Conservation (phyloP, 2,113 vertebrate genomes). For the Theristicus caerulescens region DNA sequence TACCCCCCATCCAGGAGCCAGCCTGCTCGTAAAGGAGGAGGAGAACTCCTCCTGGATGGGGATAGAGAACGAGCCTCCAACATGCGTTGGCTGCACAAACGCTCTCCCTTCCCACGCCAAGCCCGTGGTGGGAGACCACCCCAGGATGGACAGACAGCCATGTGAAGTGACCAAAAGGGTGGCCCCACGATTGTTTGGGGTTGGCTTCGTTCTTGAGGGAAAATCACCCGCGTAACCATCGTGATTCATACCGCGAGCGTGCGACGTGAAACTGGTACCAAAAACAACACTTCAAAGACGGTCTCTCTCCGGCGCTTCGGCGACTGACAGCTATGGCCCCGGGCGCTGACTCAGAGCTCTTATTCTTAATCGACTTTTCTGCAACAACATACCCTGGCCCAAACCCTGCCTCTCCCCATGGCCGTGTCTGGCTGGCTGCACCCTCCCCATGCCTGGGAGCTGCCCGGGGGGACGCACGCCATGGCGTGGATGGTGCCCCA, state of each 20-base stretch:
- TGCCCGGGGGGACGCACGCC: not conserved
- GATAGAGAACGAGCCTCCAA: rapidly evolving
- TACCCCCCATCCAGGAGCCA: not conserved
- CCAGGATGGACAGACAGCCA: not conserved
- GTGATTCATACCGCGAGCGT: not conserved
- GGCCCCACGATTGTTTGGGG: not conserved
- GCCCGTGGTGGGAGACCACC: not conserved
- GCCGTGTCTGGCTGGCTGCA: constrained; percentile 10
- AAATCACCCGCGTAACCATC: constrained; percentile 34
- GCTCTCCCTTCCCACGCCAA: not conserved
- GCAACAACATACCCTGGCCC: not conserved
- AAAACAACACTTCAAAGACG: constrained; percentile 48
- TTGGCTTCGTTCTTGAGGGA: constrained; percentile 25
- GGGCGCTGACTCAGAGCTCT: constrained; percentile 55
- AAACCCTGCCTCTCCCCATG: not conserved
- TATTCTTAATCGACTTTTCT: constrained; percentile 45
- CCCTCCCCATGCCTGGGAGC: not conserved
- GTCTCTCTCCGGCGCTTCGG: not conserved
- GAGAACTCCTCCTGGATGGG: not conserved
- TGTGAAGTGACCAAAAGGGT: not conserved
- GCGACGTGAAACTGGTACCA: constrained; percentile 2
- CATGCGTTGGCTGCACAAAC: rapidly evolving
- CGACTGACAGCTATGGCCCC: not conserved
- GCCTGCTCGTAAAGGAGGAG: not conserved
- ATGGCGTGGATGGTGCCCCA: not conserved